Evolutionary conservation across 2,888 invertebrate species (phyloP), one percentile per base, ranked within the genome.

Genomic region (Cosmia trapezina): DNA sequence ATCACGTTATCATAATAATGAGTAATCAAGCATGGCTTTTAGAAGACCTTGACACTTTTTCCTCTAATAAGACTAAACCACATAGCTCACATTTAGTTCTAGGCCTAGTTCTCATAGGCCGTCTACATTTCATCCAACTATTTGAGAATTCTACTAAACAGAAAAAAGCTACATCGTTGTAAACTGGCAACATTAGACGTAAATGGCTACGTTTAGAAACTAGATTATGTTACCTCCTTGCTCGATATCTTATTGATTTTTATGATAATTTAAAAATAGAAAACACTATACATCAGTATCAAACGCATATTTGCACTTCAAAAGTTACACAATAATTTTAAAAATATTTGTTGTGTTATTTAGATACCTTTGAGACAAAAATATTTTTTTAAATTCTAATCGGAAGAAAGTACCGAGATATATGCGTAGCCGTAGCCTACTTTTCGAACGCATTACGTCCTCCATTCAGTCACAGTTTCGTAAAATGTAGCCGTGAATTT

Each of bases 401-500:
- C 76, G 45, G 76, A 83, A 80, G 81, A 85, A 81, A 86, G 85
- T 80, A 80, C 51, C 59, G 69, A 86, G 61, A 73, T 71, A 63
- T 54, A 76, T 70, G 81, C 82, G 83, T 89, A 83, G 81, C 81
- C 82, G 83, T 89, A 83, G 81, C 81, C 83, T 81, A 83, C 78
- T 87, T 90, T 90, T 87, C 73, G 90, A 90, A 90, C 90, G 90
- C 81, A 84, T 76, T 73, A 86, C 73, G 78, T 88, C 88, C 88
- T 89, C 89, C 88, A 90, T 89, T 90, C 86, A 88, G 89, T 85
- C 89, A 89, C 86, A 88, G 88, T 90, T 89, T 90, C 90, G 89
- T 92, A 92, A 91, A 92, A 93, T 93, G 93, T 93, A 93, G 91
- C 88, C 87, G 88, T 89, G 89, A 91, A 91, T 91, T 86, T 90